Evolutionary conservation across 1,140 invertebrate species (phyloP).

Genomic region (Carcinoscorpius rotundicauda): DNA sequence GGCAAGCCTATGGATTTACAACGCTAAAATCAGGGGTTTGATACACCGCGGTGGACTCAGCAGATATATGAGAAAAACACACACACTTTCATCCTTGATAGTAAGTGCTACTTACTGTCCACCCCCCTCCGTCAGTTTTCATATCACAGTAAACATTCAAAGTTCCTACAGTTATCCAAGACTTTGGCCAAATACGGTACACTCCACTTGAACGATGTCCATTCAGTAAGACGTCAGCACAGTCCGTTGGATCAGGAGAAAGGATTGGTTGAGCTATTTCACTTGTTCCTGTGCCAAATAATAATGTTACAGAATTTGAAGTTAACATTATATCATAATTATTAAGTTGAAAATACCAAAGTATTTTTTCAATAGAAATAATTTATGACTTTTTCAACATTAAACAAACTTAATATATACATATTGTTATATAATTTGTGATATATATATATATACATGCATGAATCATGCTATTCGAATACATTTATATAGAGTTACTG

Average conservation of each 20-base stretch:
- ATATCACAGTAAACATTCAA: slow-evolving; percentile 32
- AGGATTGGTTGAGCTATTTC: too few species aligned
- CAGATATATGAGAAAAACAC: neutral
- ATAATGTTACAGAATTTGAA: too few species aligned
- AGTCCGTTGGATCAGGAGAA: slow-evolving; percentile 12
- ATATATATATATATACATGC: too few species aligned
- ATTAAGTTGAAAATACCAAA: too few species aligned
- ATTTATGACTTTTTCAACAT: too few species aligned
- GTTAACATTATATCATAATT: too few species aligned
- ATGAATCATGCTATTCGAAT: too few species aligned
- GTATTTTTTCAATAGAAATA: too few species aligned
- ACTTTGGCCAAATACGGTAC: slow-evolving; percentile 27
- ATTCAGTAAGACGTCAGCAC: slow-evolving; percentile 9
- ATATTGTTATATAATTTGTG: too few species aligned
- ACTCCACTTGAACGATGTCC: slow-evolving; percentile 31
- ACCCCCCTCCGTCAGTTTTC: slow-evolving; percentile 31
- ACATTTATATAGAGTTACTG: too few species aligned
- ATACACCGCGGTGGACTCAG: neutral
- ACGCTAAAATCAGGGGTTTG: neutral
- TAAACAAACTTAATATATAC: too few species aligned
- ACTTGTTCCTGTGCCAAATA: too few species aligned
- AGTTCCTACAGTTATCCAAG: slow-evolving; percentile 17
- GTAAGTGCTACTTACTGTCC: slow-evolving; percentile 26
- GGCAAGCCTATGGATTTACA: neutral
- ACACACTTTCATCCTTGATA: neutral